Base-by-base conservation (phyloP, 2,888 invertebrate species). In the Mesorhabditis spiculigera region DNA sequence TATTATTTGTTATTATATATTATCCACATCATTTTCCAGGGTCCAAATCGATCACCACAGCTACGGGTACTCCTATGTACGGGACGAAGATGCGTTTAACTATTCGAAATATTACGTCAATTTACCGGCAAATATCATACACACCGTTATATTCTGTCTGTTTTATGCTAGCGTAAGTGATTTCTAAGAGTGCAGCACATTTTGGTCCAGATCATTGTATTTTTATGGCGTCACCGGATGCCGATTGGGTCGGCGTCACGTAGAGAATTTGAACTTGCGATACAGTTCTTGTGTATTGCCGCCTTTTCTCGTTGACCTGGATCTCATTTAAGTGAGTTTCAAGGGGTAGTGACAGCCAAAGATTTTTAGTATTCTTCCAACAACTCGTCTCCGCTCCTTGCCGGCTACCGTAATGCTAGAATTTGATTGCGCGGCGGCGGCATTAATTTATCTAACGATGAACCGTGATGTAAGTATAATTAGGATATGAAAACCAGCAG, bases 371-470 rank as follows among this genome's bases (percentile, higher is more conserved):
- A 50, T 50, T n/a, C n/a, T 50, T 10, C 58, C 58, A 50, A 10
- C 8, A 50, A 50, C 58, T n/a, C n/a, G 10, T 13, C n/a, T 50
- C 10, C 10, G 58, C 3, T 50, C 58, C 0, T n/a, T 50, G 8
- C 58, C 58, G 10, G 58, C 58, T n/a, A 50, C 58, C 10, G 58
- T 50, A n/a, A 50, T 50, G 58, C 58, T 50, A 10, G 58, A 50
- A n/a, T 50, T 10, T 50, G 58, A 50, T 50, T 50, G 58, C n/a
- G 58, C 58, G 58, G 58, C 58, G 58, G 58, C 58, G 58, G 58
- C 58, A n/a, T 13, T 50, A n/a, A 50, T 50, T n/a, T 50, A 50
- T 50, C 3, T 50, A n/a, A 50, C 58, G 58, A 50, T 50, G 58
- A 50, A 50, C n/a, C 8, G 58, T 13, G 58, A 50, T 50, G 58